Conservation (phyloP, 1,140 invertebrate genomes). For the Drosophila nigromelanica region DNA sequence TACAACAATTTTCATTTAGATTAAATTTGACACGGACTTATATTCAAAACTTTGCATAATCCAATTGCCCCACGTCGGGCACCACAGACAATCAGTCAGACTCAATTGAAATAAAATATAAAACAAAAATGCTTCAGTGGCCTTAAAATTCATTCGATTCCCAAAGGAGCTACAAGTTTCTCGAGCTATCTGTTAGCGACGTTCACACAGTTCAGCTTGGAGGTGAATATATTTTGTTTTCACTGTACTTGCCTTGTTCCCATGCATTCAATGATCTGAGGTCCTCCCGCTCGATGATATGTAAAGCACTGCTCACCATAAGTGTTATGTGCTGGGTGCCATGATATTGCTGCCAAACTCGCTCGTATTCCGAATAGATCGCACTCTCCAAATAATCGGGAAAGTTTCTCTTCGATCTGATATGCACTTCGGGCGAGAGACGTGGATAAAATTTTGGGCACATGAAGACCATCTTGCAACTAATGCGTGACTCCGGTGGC, state of each 20-base stretch:
- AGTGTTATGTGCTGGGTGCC: conserved; percentile 21
- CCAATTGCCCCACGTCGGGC: too few species aligned
- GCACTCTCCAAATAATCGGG: conserved; percentile 8
- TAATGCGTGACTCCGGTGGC: conserved; percentile 8
- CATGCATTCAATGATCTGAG: neutral
- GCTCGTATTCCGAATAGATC: conserved; percentile 11
- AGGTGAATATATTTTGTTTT: neutral
- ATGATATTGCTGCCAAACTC: neutral
- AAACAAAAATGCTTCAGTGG: neutral
- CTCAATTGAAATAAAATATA: neutral
- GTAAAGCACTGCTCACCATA: conserved; percentile 23
- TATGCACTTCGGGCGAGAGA: conserved; percentile 8
- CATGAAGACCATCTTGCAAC: conserved; percentile 31
- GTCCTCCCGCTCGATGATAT: conserved; percentile 26
- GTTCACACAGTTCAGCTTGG: neutral
- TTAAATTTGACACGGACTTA: neutral
- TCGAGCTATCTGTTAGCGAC: neutral
- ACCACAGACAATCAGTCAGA: neutral
- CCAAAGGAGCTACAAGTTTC: conserved; percentile 8
- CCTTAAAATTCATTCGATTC: neutral
- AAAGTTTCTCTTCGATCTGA: conserved; percentile 17
- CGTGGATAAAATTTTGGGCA: conserved; percentile 25
- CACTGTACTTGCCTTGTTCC: neutral
- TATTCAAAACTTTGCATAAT: too few species aligned
- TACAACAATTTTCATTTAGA: neutral